phyloP scores from a whole-genome alignment of 1,140 invertebrate genomes.

The Metaphire vulgaris region DNA sequence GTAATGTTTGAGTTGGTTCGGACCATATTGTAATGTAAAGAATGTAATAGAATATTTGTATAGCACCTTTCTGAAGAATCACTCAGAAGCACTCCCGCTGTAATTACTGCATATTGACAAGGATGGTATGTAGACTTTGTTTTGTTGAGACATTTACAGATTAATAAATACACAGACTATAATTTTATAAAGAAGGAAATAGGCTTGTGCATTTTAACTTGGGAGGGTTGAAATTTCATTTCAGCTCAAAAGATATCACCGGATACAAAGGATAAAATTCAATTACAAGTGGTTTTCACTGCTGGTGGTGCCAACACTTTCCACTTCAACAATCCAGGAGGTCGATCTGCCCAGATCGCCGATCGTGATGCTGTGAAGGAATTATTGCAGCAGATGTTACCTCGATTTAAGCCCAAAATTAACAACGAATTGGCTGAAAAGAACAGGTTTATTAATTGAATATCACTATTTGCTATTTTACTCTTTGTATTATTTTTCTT shows the following conservation, averaged over 20 bases:
- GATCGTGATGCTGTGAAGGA: constrained; percentile 93
- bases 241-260: constrained; percentile 96
- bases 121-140: background rate
- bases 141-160: background rate
- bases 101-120: background rate
- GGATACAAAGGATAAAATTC: constrained; percentile 94
- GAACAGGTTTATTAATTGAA: constrained; percentile 47
- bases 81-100: background rate
- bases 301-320: constrained; percentile 91
- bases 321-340: constrained; percentile 87
- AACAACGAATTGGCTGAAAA: constrained; percentile 70
- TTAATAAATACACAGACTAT: background rate
- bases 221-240: no score
- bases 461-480: no score
- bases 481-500: no score
- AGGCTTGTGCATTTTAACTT: no score
- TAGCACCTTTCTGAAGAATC: background rate
- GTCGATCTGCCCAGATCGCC: constrained; percentile 70
- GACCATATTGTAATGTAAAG: background rate
- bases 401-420: constrained; percentile 90
- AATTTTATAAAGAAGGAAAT: no score
- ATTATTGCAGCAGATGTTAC: constrained; percentile 77
- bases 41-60: background rate
- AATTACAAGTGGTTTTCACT: constrained; percentile 93
- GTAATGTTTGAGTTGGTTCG: constrained; percentile 23